These are phyloP conservation scores for Echiichthys vipera DNA, from an alignment of 2,797 vertebrate species.

Conservation along the genomic window DNA sequence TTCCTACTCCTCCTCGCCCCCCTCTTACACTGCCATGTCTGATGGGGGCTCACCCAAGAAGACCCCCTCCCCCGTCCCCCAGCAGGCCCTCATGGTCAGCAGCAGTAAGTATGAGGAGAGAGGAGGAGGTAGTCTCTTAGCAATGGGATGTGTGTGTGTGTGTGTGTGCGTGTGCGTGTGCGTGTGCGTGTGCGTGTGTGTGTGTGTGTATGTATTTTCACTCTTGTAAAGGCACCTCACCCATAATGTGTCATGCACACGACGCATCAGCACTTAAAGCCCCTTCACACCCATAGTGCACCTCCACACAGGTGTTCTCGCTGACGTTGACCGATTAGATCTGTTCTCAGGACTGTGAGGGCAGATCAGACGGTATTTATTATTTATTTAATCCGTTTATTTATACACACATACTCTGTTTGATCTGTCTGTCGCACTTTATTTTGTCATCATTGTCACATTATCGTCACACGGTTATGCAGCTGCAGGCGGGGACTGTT, in stretches of 20 bases:
- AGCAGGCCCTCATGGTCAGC: slow-evolving; percentile 86
- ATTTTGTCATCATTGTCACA: neutral
- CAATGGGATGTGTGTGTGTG: slow-evolving; percentile 44
- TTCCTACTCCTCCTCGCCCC: slow-evolving; percentile 84
- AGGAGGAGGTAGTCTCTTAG: slow-evolving; percentile 70
- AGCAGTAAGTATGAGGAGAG: slow-evolving; percentile 91
- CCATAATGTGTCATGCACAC: slow-evolving; percentile 13
- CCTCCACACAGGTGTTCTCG: neutral
- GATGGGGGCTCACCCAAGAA: slow-evolving; percentile 90
- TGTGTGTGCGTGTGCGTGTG: slow-evolving; percentile 26
- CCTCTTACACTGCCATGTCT: slow-evolving; percentile 89
- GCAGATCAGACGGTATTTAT: neutral
- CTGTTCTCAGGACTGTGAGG: neutral
- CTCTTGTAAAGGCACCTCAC: slow-evolving; percentile 27
- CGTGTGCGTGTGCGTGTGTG: slow-evolving; percentile 21
- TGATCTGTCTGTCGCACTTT: neutral
- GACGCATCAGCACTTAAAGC: neutral
- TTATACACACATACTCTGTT: neutral
- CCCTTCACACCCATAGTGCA: slow-evolving; percentile 8
- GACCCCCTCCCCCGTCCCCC: slow-evolving; percentile 90
- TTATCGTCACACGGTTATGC: neutral
- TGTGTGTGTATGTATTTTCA: slow-evolving; percentile 21
- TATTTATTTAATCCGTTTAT: neutral
- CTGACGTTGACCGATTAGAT: neutral
- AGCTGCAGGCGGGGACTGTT: neutral